These are phyloP conservation scores for Cosmorhoe ocellata DNA, from an alignment of 2,888 invertebrate genomes.

Conservation along the genomic window DNA sequence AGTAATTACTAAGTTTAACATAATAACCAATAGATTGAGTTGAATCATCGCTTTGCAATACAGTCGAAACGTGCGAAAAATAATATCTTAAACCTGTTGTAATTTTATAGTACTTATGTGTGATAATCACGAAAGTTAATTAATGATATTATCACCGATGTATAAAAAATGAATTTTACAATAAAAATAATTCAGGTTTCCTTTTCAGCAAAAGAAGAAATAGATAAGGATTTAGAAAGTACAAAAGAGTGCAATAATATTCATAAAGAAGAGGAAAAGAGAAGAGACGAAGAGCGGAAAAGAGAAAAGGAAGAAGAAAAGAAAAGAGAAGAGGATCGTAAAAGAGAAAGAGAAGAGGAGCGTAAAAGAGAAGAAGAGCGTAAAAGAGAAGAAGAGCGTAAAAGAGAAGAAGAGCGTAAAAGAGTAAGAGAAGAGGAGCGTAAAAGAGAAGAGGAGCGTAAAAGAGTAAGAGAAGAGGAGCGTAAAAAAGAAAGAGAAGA, in stretches of 20 bases:
- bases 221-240: slow-evolving; percentile 74
- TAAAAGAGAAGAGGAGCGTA: slow-evolving; percentile 60
- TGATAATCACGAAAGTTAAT: too few species aligned
- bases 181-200: slow-evolving; percentile 5
- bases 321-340: slow-evolving; percentile 47
- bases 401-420: slow-evolving; percentile 38
- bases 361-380: slow-evolving; percentile 50
- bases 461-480: slow-evolving; percentile 65
- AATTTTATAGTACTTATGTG: too few species aligned
- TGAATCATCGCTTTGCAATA: too few species aligned
- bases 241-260: slow-evolving; percentile 81
- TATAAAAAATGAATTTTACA: not conserved
- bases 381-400: slow-evolving; percentile 52
- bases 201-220: slow-evolving; percentile 73
- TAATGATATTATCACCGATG: too few species aligned
- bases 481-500: slow-evolving; percentile 22
- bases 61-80: too few species aligned
- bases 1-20: too few species aligned
- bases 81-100: too few species aligned
- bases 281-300: slow-evolving; percentile 51
- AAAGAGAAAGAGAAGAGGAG: slow-evolving; percentile 66
- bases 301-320: slow-evolving; percentile 49
- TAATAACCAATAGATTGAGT: too few species aligned
- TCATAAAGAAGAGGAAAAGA: slow-evolving; percentile 37
- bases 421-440: slow-evolving; percentile 32